A percentile compares a stretch with the other conserved stretches of the same genome.
These are phyloP conservation scores for Catharus bicknelli DNA, from an alignment of 2,113 vertebrate species.

Conservation along the genomic window DNA sequence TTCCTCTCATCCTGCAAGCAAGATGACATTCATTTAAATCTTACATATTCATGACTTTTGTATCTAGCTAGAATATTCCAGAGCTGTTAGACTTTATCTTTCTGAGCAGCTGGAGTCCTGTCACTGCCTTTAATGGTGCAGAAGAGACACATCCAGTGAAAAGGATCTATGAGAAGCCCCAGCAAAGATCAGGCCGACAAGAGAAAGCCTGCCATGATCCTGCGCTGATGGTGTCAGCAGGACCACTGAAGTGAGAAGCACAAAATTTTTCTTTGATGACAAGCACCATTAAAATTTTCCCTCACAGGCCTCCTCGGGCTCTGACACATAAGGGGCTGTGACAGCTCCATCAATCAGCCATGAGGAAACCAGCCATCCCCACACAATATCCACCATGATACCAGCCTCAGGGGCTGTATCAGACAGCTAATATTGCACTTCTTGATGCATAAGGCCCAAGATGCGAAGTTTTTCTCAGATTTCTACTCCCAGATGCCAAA, in stretches of 20 bases:
- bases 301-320: neutral
- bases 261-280: constrained; percentile 45
- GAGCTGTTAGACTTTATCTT: neutral
- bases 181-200: neutral
- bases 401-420: neutral
- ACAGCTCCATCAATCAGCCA: constrained; percentile 40
- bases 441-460: neutral
- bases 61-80: neutral
- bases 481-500: constrained; percentile 10
- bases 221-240: neutral
- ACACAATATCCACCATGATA: neutral
- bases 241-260: constrained; percentile 15
- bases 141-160: neutral
- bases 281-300: constrained; percentile 54
- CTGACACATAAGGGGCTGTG: neutral
- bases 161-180: neutral
- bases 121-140: neutral
- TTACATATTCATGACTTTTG: neutral
- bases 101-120: neutral
- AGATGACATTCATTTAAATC: neutral
- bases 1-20: neutral
- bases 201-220: neutral
- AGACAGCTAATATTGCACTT: constrained; percentile 9
- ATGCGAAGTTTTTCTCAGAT: neutral
- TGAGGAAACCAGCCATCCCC: neutral